phyloP scores from a whole-genome alignment of 2,888 invertebrate species.

The Amphiduros pacificus region DNA sequence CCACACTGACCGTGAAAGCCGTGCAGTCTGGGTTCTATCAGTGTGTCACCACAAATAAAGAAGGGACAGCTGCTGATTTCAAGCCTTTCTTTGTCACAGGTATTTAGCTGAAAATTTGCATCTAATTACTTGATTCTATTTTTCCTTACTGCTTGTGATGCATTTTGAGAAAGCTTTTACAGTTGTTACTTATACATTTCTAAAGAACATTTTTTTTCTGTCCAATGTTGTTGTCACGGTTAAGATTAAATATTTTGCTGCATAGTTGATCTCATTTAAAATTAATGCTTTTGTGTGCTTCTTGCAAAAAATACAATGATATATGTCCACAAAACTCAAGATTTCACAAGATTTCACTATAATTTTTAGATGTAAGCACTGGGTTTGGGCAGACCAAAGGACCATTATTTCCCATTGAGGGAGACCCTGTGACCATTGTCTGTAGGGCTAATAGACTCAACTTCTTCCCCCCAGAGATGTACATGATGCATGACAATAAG shows the following conservation, averaged over 20 bases:
- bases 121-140: no score
- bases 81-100: constrained; percentile 10
- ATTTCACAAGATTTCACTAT: neutral
- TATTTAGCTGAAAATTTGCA: neutral
- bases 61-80: neutral
- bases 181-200: no score
- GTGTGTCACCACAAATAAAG: constrained; percentile 12
- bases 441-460: constrained; percentile 6
- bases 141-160: no score
- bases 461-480: constrained; percentile 5
- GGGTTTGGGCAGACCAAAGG: constrained; percentile 2
- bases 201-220: no score
- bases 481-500: neutral
- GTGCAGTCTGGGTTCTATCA: constrained; percentile 13
- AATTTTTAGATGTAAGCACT: neutral
- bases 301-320: neutral
- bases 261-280: neutral
- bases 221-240: no score
- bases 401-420: constrained; percentile 3
- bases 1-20: neutral
- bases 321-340: neutral
- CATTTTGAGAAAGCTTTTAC: no score
- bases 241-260: no score
- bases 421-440: constrained; percentile 2
- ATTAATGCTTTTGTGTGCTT: neutral